Evolutionary conservation across 2,888 invertebrate genomes (phyloP), one percentile per base, ranked within the genome.

Genomic region (Stenotaenia linearis): DNA sequence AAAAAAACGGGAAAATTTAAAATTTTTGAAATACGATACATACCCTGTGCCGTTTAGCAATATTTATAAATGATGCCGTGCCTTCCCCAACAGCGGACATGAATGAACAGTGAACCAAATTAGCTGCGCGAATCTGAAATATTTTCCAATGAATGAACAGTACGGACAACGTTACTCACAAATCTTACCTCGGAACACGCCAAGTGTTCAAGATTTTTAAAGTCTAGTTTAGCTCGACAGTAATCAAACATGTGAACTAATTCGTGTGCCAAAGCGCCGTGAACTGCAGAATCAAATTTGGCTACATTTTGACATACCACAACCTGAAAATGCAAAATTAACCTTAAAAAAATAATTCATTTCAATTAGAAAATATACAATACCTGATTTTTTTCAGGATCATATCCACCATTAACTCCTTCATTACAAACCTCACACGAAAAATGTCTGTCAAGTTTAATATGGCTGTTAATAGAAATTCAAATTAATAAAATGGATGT

Each of bases 241-340:
- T 91, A 93, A 86, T 98, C 98, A 85, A 96, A 97, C 94, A 97
- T 97, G 86, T 98, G 98, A 75, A 97, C 92, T 90, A 98, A 90
- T 87, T 98, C 98, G 84, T 98, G 98, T 0, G 92, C 91, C 61
- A 98, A 85, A 0, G 96, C 93, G 25, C 92, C 92, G 85, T 93
- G 93, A 0, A 95, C 90, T 85, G 91, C 89, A 12, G 91, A 90
- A 84, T 91, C 89, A 30, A 88, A 89, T 23, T 86, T 89, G 0
- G 92, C 92, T 79, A 91, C 92, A 86, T 97, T 97, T 85, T 97
- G 94, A 84, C 97, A 98, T 1, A 98, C 90, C 0, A 98, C 92
- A 81, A 98, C 91, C 92, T 93, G 86, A 10, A 88, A 88, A 80
- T 79, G 50, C 23, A 77, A 25, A 30, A 78, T 28, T 18, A 81